Evolutionary conservation across 2,888 invertebrate genomes (phyloP).

Genomic region (Xylota sylvarum): DNA sequence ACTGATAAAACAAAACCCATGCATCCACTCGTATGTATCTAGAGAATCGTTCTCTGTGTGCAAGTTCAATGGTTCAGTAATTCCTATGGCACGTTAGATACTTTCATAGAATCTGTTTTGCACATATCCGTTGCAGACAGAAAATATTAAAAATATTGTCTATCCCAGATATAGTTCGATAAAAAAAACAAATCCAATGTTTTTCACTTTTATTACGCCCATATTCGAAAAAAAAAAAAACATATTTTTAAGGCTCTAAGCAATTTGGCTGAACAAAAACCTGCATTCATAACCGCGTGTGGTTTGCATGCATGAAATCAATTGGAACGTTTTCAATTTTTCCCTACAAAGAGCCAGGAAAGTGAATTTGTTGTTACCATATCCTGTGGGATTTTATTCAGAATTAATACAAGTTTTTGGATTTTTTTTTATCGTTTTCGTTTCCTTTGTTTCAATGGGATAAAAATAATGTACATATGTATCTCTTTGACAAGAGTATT

Average conservation of each 20-base stretch:
- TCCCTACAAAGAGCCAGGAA: background rate
- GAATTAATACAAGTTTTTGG: constrained; percentile 15
- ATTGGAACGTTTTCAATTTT: constrained; percentile 20
- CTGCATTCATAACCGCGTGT: constrained; percentile 3
- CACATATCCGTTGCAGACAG: constrained; percentile 18
- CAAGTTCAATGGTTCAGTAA: constrained; percentile 2
- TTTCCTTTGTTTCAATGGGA: background rate
- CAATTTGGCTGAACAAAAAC: constrained; percentile 29
- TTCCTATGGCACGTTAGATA: background rate
- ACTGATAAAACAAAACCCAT: background rate
- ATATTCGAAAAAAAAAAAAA: too few species aligned
- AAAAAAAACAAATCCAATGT: background rate
- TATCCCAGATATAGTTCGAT: background rate
- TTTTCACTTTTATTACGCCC: background rate
- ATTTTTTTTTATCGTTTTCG: background rate
- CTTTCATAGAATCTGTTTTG: constrained; percentile 3
- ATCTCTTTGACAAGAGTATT: background rate
- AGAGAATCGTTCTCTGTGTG: background rate
- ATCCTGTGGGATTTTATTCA: constrained; percentile 17
- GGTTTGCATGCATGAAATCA: constrained; percentile 14
- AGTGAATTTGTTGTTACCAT: constrained; percentile 7
- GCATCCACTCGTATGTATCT: background rate
- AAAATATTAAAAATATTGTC: constrained; percentile 10
- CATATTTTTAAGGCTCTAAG: background rate
- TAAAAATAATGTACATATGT: background rate